Evolutionary conservation across 2,797 vertebrate genomes (phyloP).

Genomic region (Poecilia wingei): DNA sequence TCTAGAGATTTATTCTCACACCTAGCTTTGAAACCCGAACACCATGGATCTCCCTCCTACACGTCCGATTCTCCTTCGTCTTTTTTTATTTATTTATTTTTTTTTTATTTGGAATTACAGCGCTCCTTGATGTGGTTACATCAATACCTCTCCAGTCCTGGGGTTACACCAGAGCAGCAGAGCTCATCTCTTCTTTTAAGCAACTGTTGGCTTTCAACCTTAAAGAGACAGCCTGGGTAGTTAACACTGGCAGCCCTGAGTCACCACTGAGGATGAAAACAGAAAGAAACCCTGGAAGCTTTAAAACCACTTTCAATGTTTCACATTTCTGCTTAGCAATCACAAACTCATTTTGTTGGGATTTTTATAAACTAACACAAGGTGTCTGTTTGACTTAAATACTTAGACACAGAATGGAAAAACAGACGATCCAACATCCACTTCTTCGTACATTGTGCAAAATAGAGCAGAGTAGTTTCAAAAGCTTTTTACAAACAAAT

Average conservation of each 20-base stretch:
- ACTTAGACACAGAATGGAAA: not conserved
- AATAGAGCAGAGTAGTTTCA: not conserved
- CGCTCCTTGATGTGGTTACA: slow-evolving; percentile 41
- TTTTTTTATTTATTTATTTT: not conserved
- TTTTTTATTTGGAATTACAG: slow-evolving; percentile 23
- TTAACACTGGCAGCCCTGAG: not conserved
- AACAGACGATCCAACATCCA: not conserved
- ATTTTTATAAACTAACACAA: not conserved
- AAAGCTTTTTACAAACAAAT: not conserved
- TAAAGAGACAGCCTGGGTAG: slow-evolving; percentile 2
- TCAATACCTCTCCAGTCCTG: slow-evolving; percentile 32
- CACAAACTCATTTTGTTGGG: not conserved
- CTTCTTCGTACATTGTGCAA: not conserved
- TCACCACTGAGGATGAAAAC: not conserved
- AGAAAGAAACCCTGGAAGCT: not conserved
- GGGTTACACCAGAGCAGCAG: slow-evolving; percentile 11
- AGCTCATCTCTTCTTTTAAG: slow-evolving; percentile 26
- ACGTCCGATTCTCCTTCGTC: slow-evolving; percentile 26
- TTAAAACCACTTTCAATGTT: not conserved
- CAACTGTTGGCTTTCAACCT: slow-evolving; percentile 13
- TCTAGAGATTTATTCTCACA: slow-evolving; percentile 49
- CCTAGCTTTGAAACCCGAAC: slow-evolving; percentile 35
- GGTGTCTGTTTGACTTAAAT: not conserved
- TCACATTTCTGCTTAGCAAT: not conserved
- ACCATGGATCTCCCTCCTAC: slow-evolving; percentile 18